Percentiles rank a stretch among this genome's conserved stretches.
These are phyloP conservation scores for Trichonephila inaurata DNA, from an alignment of 1,140 invertebrate genomes.

Conservation along the genomic window DNA sequence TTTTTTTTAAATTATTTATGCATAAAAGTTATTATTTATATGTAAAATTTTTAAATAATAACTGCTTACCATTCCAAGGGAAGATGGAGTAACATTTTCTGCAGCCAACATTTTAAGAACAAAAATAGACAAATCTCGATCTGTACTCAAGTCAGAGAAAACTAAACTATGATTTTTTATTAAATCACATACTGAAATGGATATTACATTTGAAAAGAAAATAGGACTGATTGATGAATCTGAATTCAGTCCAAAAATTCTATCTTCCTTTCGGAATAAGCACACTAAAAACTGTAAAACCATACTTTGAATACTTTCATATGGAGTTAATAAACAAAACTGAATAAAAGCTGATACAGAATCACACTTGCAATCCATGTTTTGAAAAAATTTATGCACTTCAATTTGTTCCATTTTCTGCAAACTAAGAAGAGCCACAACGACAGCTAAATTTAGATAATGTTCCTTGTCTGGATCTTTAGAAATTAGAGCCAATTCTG, in stretches of 20 bases:
- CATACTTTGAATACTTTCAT: constrained; percentile 28
- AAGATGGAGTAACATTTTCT: neutral
- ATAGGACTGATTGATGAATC: neutral
- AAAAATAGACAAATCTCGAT: neutral
- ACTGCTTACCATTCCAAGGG: constrained; percentile 1
- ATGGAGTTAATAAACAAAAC: neutral
- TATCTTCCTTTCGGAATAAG: constrained; percentile 4
- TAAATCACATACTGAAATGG: neutral
- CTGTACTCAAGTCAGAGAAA: neutral
- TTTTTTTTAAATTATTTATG: no score
- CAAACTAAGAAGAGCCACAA: neutral
- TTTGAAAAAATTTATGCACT: neutral
- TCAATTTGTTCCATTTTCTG: neutral
- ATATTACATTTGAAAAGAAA: neutral
- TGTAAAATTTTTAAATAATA: neutral
- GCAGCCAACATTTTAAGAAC: neutral
- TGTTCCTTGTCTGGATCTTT: constrained; percentile 12
- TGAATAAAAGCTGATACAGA: neutral
- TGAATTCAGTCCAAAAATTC: neutral
- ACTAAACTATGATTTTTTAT: neutral
- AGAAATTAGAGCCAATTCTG: neutral
- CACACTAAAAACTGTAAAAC: constrained; percentile 6
- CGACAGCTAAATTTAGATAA: constrained; percentile 16
- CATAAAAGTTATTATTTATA: no score
- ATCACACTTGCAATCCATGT: neutral